phyloP scores from a whole-genome alignment of 2,888 invertebrate genomes.

The Lordiphosa fenestrarum region DNA sequence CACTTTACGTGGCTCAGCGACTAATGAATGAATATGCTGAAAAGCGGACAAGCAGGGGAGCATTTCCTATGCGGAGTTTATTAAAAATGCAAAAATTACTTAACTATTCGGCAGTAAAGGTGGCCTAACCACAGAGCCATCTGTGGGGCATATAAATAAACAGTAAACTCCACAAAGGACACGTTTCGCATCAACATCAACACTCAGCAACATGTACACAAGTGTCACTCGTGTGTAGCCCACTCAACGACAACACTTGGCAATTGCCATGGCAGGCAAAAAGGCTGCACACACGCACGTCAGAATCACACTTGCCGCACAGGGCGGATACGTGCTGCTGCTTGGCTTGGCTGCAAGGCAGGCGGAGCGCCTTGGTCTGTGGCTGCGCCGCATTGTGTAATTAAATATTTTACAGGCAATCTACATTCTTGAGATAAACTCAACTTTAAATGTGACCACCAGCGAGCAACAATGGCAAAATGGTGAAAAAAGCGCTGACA shows the following conservation, averaged over 20 bases:
- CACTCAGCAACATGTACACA: conserved; percentile 17
- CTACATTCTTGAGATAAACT: conserved; percentile 75
- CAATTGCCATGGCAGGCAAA: conserved; percentile 58
- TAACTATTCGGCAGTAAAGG: conserved; percentile 65
- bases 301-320: conserved; percentile 24
- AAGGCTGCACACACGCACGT: conserved; percentile 30
- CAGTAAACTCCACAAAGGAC: conserved; percentile 41
- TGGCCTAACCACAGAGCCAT: conserved; percentile 35
- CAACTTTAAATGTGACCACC: conserved; percentile 44
- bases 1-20: conserved; percentile 59
- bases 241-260: conserved; percentile 64
- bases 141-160: conserved; percentile 70
- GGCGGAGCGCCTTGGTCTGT: conserved; percentile 33
- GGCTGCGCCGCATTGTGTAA: conserved; percentile 61
- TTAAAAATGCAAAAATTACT: conserved; percentile 70
- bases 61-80: conserved; percentile 62
- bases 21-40: conserved; percentile 66
- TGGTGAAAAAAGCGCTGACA: conserved; percentile 19
- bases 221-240: conserved; percentile 73
- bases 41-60: conserved; percentile 25
- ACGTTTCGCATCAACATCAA: conserved; percentile 13
- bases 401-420: conserved; percentile 77
- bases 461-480: conserved; percentile 22
- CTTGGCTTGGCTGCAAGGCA: conserved; percentile 7
- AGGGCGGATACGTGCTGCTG: conserved; percentile 35